These are phyloP conservation scores for Hypsibius dujardini DNA, from an alignment of 1,140 invertebrate genomes.

Conservation along the genomic window DNA sequence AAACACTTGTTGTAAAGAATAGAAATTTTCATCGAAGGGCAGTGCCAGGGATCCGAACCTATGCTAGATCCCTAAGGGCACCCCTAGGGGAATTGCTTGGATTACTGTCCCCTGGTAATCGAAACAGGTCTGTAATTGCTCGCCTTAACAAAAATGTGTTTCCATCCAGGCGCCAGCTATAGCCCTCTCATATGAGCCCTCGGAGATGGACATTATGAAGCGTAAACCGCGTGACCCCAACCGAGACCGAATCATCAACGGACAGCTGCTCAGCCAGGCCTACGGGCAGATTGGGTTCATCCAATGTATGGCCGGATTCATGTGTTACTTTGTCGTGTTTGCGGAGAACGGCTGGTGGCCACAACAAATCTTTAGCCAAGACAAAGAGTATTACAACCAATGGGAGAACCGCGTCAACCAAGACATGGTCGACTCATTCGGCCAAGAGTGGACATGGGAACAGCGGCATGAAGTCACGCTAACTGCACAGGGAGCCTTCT, in stretches of 20 bases:
- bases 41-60: too few relatives aligned
- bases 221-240: neutral
- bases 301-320: conserved; percentile 38
- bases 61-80: too few relatives aligned
- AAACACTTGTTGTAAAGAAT: too few relatives aligned
- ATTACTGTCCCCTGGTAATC: too few relatives aligned
- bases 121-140: too few relatives aligned
- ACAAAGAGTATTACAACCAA: conserved; percentile 27
- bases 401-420: conserved; percentile 43
- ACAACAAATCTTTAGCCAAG: conserved; percentile 35
- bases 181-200: neutral
- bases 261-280: conserved; percentile 23
- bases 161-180: neutral
- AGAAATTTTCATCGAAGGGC: too few relatives aligned
- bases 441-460: conserved; percentile 41
- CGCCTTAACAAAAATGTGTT: too few relatives aligned
- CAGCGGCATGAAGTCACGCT: neutral
- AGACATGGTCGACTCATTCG: conserved; percentile 42
- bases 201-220: conserved; percentile 5
- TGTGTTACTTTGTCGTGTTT: conserved; percentile 42
- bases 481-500: neutral
- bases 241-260: neutral
- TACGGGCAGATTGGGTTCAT: conserved; percentile 41
- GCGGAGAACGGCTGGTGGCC: conserved; percentile 45
- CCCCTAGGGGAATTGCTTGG: too few relatives aligned